A percentile compares a stretch with the other conserved stretches of the same genome.
Evolutionary conservation across 2,113 vertebrate species (phyloP).

Genomic region (Anser cygnoides): DNA sequence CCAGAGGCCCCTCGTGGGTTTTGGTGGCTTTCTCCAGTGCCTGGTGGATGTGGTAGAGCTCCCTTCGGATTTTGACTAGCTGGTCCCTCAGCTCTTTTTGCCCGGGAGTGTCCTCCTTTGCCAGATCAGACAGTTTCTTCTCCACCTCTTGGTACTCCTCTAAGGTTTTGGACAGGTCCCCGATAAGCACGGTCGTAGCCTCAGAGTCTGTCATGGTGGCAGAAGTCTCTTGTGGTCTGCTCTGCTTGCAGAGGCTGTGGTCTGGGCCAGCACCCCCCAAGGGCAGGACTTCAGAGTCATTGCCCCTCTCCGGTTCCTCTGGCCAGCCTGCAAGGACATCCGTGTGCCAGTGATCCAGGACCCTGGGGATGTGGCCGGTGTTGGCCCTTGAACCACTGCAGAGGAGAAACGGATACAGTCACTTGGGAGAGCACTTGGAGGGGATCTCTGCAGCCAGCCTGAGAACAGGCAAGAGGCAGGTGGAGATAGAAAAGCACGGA

Average conservation of each 20-base stretch:
- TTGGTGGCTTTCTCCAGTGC: constrained; percentile 82
- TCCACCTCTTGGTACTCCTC: constrained; percentile 91
- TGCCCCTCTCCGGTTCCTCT: constrained; percentile 31
- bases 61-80: constrained; percentile 89
- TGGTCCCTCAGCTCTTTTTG: constrained; percentile 90
- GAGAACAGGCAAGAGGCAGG: neutral
- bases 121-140: constrained; percentile 83
- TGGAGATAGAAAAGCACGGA: neutral
- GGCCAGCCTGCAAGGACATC: constrained; percentile 32
- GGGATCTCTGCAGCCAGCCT: neutral
- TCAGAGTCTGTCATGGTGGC: constrained; percentile 46
- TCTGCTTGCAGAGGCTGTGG: constrained; percentile 25
- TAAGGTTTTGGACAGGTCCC: constrained; percentile 88
- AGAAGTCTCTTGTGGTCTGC: constrained; percentile 9
- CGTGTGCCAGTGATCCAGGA: constrained; percentile 67
- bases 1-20: constrained; percentile 85
- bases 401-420: neutral
- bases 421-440: neutral
- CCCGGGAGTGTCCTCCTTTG: constrained; percentile 79
- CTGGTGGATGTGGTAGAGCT: constrained; percentile 92
- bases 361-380: constrained; percentile 40
- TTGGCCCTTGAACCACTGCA: constrained; percentile 44
- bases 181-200: constrained; percentile 78
- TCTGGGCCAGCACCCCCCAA: constrained; percentile 21
- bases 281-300: constrained; percentile 49